phyloP scores from a whole-genome alignment of 1,140 invertebrate genomes.

The Euschistus heros region DNA sequence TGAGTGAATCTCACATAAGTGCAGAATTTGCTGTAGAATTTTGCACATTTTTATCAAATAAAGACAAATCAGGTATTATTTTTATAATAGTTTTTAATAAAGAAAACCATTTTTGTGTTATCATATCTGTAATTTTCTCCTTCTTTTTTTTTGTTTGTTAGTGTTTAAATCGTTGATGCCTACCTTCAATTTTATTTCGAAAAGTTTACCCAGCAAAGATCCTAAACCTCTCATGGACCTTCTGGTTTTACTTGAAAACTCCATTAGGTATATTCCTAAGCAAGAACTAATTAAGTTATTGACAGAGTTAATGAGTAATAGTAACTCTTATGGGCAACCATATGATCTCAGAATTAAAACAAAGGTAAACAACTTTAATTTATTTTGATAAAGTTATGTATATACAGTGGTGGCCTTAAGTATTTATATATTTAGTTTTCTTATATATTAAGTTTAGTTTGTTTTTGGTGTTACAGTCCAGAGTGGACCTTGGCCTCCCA shows the following conservation, averaged over 20 bases:
- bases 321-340: not conserved
- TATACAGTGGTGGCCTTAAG: too few relatives aligned
- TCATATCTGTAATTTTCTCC: too few relatives aligned
- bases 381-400: too few relatives aligned
- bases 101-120: too few relatives aligned
- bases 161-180: not conserved
- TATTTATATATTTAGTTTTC: too few relatives aligned
- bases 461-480: too few relatives aligned
- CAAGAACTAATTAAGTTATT: not conserved
- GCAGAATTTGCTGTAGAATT: not conserved
- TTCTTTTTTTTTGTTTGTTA: not conserved
- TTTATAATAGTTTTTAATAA: not conserved
- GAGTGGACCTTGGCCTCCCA: too few relatives aligned
- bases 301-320: not conserved
- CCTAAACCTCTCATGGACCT: slow-evolving; percentile 18
- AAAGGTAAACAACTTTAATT: not conserved
- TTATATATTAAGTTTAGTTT: too few relatives aligned
- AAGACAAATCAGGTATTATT: slow-evolving; percentile 6
- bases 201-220: slow-evolving; percentile 2
- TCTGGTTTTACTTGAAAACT: slow-evolving; percentile 1
- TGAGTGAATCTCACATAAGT: not conserved
- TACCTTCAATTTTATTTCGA: slow-evolving; percentile 3
- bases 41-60: not conserved
- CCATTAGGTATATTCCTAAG: not conserved
- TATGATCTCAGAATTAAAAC: slow-evolving; percentile 14